Evolutionary conservation across 2,888 invertebrate species (phyloP), one percentile per base, ranked within the genome.

Genomic region (Oscheius sp.): DNA sequence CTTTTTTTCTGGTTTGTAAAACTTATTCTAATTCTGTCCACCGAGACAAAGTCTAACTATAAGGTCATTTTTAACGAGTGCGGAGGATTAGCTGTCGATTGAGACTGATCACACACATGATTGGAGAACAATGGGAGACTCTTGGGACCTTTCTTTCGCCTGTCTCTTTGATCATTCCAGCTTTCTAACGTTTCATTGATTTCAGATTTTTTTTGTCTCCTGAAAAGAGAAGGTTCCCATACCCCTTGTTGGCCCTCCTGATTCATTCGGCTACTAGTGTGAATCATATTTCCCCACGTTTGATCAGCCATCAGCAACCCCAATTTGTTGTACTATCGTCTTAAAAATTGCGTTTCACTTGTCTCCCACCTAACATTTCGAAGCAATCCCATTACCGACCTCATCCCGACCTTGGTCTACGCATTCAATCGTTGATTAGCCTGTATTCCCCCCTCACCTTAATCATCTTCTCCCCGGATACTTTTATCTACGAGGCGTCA

Each of bases 321-420:
- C n/a, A n/a, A n/a, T 41, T 36, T 12, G n/a, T 20, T 41, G 41
- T 41, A 41, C 41, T 17, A 41, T 41, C 20, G 41, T 41, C 41
- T 20, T 41, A 41, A 41, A 41, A 50, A 50, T n/a, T 17, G 8
- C 17, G 20, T 54, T 54, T 54, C 54, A 54, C 32, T 54, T 54
- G 50, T 54, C 54, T 54, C 54, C 33, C 54, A n/a, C n/a, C 24
- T 33, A 36, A 54, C 54, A 33, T 17, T 5, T 22, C 47, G 5
- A 47, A 26, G 14, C 50, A 50, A 50, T 50, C 50, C 50, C 32
- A 54, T 54, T 54, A 54, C 54, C 26, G 50, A n/a, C 6, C 30
- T n/a, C 17, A 33, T 54, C 17, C 33, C 51, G 32, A 28, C 51
- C 20, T 51, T 51, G 28, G 33, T 17, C 1, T 12, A 36, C 36